Evolutionary conservation across 2,797 vertebrate genomes (phyloP), one percentile per base, ranked within the genome.

Genomic region (Glossophaga mutica): DNA sequence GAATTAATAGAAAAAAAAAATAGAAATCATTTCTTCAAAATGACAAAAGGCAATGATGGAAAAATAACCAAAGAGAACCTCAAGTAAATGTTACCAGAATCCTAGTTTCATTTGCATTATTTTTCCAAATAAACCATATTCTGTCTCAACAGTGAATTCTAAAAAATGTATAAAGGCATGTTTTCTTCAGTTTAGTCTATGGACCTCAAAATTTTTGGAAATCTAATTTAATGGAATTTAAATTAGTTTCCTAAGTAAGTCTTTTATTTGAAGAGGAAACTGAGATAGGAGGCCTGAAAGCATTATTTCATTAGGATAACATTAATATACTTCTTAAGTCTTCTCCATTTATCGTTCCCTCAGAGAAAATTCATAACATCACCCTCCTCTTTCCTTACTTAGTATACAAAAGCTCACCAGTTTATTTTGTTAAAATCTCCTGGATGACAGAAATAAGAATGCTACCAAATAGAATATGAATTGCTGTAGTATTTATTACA

Each of bases 131-230:
- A 85, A 81, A 78, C 10, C 9, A 76, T 85, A 92, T 79, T 73
- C 15, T 86, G 37, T 11, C 10, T 87, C 74, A 78, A 94, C 74
- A 82, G n/a, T 73, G n/a, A 87, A 68, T 74, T 70, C 32, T 78
- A 18, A 71, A 70, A 2, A 34, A 39, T 34, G 32, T 76, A 85
- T 76, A 29, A 94, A 62, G 37, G 1, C 6, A 70, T 32, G 1
- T 65, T 94, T 95, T 93, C 82, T 57, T 84, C 73, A 93, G n/a
- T 77, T 84, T 79, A 91, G n/a, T 73, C 39, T 48, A 76, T 18
- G 5, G 29, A 48, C 9, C 34, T 70, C 19, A 76, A 50, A 19
- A 18, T 59, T 83, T 78, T 81, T 37, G 86, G 74, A 77, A 94
- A 83, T 92, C 68, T 92, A 48, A 90, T n/a, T 65, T 88, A 76